A percentile compares a stretch with the other conserved stretches of the same genome.
phyloP scores from a whole-genome alignment of 1,140 invertebrate genomes.

The Nasonia longicornis region DNA sequence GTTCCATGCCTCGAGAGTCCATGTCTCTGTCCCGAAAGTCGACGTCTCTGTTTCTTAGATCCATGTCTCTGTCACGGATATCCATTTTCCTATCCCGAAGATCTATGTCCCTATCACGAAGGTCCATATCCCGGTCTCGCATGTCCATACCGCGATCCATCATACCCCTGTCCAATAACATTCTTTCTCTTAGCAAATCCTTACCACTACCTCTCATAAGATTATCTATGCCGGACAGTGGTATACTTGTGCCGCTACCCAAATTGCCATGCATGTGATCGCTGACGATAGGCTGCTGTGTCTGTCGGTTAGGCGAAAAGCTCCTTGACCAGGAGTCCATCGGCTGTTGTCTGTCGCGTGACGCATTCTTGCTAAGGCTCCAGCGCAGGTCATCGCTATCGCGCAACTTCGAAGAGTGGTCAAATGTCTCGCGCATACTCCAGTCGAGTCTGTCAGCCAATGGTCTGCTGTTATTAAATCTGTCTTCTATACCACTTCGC shows the following conservation, averaged over 20 bases:
- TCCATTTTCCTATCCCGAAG: constrained; percentile 13
- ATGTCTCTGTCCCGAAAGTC: neutral
- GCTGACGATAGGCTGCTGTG: neutral
- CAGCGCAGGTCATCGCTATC: constrained; percentile 62
- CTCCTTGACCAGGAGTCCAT: neutral
- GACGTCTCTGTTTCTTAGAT: neutral
- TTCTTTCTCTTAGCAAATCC: neutral
- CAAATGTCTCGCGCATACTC: constrained; percentile 58
- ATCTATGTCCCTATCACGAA: neutral
- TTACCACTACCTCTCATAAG: neutral
- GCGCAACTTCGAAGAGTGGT: constrained; percentile 52
- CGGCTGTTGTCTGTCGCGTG: neutral
- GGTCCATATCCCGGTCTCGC: neutral
- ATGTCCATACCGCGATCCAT: constrained; percentile 7
- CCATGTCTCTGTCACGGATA: neutral
- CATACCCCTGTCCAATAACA: constrained; percentile 10
- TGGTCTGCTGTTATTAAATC: constrained; percentile 37
- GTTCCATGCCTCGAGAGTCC: constrained; percentile 3
- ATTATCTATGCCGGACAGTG: neutral
- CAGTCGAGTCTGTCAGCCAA: constrained; percentile 64
- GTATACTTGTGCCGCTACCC: neutral
- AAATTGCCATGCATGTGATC: neutral
- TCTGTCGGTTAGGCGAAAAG: constrained; percentile 22
- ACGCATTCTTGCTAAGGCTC: constrained; percentile 55
- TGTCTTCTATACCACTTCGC: neutral